Evolutionary conservation across 2,888 invertebrate species (phyloP), one percentile per base, ranked within the genome.

Genomic region (Pogonocherus hispidulus): DNA sequence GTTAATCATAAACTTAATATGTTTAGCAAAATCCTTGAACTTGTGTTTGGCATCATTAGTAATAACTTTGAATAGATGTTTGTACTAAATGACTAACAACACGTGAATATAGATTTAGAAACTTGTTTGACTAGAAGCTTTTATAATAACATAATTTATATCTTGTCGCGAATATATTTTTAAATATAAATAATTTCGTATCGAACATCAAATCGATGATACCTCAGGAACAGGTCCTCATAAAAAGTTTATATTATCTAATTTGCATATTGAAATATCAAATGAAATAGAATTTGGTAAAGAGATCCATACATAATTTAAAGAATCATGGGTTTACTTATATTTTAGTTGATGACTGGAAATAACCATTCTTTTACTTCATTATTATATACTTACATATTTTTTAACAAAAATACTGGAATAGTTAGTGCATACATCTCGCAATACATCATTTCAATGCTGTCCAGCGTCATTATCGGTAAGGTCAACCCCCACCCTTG

Each of bases 121-220:
- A 41, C 41, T 41, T 41, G 41, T 41, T 41, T 41, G 41, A 14
- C 41, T 41, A 41, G 14, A 14, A 41, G 41, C 41, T 41, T n/a
- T 41, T 14, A 41, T 41, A 41, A 41, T 41, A 41, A n/a, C 41
- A 41, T 41, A 41, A 41, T 41, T 41, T 41, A 41, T 14, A n/a
- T n/a, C 41, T 41, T 41, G 41, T n/a, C 41, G 41, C 41, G 41
- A 14, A 41, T 41, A n/a, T 14, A n/a, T 16, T 2, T 5, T 4
- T 41, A 16, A 41, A 41, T 41, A 41, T 16, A 41, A 41, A 41
- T 14, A 14, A 41, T 41, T 41, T 16, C 41, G n/a, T n/a, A 41
- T 41, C n/a, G 4, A 41, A 16, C n/a, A 16, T 41, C n/a, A 41
- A 16, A 27, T 27, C 27, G 27, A 27, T 27, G 27, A 27, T 27